Conservation (phyloP, 2,797 vertebrate genomes). For the Acanthurus tractus region DNA sequence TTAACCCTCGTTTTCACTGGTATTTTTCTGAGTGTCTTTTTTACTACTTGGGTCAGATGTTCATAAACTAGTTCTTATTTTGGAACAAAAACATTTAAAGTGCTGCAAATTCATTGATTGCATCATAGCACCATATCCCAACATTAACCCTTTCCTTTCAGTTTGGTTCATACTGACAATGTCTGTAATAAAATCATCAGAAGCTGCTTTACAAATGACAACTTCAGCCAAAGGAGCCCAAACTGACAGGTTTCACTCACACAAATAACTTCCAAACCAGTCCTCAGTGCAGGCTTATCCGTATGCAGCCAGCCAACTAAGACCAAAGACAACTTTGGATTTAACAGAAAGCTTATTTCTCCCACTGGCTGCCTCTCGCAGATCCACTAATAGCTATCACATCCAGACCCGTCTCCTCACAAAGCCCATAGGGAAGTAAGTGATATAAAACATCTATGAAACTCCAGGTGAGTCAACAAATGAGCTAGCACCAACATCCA, state of each 20-base stretch:
- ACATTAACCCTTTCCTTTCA: constrained; percentile 1
- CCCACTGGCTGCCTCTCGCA: not conserved
- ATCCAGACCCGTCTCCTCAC: not conserved
- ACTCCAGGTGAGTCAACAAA: not conserved
- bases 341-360: not conserved
- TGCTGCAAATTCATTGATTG: constrained; percentile 27
- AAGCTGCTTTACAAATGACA: constrained; percentile 9
- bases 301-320: not conserved
- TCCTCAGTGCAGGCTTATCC: not conserved
- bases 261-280: too few relatives aligned
- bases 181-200: not conserved
- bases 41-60: not conserved
- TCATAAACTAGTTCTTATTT: not conserved
- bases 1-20: not conserved
- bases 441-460: too few relatives aligned
- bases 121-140: constrained; percentile 16
- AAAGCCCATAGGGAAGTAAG: not conserved
- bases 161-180: not conserved
- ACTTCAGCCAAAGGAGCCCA: not conserved
- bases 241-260: too few relatives aligned
- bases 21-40: constrained; percentile 1
- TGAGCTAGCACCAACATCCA: not conserved
- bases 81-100: not conserved
- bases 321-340: not conserved
- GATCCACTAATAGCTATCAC: not conserved